Evolutionary conservation across 2,888 invertebrate species (phyloP), one percentile per base, ranked within the genome.

Genomic region (Aporophyla nigra): DNA sequence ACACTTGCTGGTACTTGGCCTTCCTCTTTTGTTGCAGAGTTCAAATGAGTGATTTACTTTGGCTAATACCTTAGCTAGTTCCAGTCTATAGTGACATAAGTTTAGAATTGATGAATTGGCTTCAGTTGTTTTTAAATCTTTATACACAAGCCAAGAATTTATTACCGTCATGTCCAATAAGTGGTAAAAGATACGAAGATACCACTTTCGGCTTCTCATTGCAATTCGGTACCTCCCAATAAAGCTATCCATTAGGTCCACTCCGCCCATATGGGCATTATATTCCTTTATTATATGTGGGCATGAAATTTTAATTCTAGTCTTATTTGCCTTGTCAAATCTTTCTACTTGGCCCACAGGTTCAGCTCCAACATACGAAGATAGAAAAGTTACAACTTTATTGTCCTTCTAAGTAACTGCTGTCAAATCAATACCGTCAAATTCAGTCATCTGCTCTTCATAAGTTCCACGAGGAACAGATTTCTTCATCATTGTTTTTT

Each of bases 231-330:
- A 89, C 77, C 91, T 86, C 5, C 85, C 81, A 72, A 86, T 78
- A 14, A 78, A 81, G 76, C 80, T 81, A 58, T 85, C 89, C 86
- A 90, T 83, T 0, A 91, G 68, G 5, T 71, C 68, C 49, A 71
- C 91, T 46, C 92, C 91, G 24, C 91, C 92, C 92, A 93, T 93
- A 87, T 93, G 80, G 72, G 78, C 79, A 82, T 84, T 93, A 81
- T 93, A 93, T 71, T 90, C 88, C 43, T 86, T 83, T 79, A 91
- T 84, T 58, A 90, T 6, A 61, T 6, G 33, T 72, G 89, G 88
- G 82, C 89, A 88, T 63, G 85, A 59, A 82, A 87, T 83, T 5
- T 85, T 80, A 12, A 87, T 66, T 24, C 80, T 88, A 58, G 76
- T 80, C 73, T 88, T 89, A 69, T 79, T 84, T 61, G 72, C 67